These are phyloP conservation scores for Ceyx erithaca DNA, from an alignment of 2,797 vertebrate species.

Conservation along the genomic window DNA sequence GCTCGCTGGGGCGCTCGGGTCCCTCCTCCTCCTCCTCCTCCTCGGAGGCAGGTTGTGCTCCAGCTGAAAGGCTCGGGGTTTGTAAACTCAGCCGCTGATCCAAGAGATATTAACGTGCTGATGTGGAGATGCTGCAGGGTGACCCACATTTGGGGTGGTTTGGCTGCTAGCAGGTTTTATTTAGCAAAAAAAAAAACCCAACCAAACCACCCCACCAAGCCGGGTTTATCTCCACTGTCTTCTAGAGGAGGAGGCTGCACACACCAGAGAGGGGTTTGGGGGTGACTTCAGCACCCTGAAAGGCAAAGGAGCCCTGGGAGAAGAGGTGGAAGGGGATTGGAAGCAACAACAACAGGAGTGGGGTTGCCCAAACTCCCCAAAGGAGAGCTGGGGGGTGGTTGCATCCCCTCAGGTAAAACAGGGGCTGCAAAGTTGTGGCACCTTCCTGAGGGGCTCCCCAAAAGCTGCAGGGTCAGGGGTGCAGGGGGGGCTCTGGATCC, in stretches of 20 bases:
- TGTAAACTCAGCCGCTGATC: slow-evolving; percentile 47
- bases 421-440: accelerated
- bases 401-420: accelerated
- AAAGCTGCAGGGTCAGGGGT: not conserved
- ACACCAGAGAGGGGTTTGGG: accelerated
- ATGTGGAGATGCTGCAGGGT: not conserved
- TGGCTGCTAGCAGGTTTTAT: no score
- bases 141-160: slow-evolving; percentile 41
- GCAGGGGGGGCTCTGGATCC: no score
- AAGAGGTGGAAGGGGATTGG: not conserved
- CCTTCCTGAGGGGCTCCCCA: not conserved
- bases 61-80: not conserved
- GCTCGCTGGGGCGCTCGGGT: no score
- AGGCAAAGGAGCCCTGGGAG: not conserved
- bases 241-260: not conserved
- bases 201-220: no score
- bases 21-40: no score
- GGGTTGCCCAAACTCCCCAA: not conserved
- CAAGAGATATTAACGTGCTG: slow-evolving; percentile 48
- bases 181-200: no score
- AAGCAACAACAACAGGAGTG: not conserved
- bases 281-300: not conserved
- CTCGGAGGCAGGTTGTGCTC: not conserved
- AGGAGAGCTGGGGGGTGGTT: not conserved
- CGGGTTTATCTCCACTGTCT: not conserved